Evolutionary conservation across 2,113 vertebrate genomes (phyloP).

Genomic region (Emydocephalus ijimae): DNA sequence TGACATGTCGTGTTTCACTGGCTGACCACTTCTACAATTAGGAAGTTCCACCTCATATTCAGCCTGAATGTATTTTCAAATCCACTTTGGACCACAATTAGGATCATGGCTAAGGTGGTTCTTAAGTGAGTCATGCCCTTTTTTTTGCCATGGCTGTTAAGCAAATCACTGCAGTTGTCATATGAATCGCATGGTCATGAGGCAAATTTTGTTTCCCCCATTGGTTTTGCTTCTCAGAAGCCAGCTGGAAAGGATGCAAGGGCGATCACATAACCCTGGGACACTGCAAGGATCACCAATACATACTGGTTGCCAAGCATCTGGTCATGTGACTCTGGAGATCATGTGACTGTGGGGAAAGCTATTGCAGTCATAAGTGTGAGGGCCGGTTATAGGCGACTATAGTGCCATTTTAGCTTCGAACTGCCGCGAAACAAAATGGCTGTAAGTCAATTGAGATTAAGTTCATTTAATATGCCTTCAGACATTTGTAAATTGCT

Average conservation of each 20-base stretch:
- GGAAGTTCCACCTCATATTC: neutral
- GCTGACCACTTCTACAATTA: neutral
- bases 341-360: neutral
- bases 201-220: neutral
- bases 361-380: neutral
- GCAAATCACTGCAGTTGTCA: neutral
- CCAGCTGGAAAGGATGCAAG: too few species aligned
- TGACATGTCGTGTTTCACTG: neutral
- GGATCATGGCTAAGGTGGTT: neutral
- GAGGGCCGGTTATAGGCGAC: neutral
- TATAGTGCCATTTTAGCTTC: neutral
- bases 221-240: neutral
- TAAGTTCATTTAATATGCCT: neutral
- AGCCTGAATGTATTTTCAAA: neutral
- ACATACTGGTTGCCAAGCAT: neutral
- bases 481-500: neutral
- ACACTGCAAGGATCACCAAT: neutral
- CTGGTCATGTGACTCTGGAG: neutral
- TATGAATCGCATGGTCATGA: neutral
- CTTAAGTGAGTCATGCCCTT: neutral
- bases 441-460: neutral
- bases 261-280: neutral
- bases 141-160: neutral
- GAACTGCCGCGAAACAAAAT: neutral
- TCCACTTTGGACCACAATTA: neutral